Evolutionary conservation across 92 coral and sea anemone species (phyloP).

Genomic region (Porites divaricata): DNA sequence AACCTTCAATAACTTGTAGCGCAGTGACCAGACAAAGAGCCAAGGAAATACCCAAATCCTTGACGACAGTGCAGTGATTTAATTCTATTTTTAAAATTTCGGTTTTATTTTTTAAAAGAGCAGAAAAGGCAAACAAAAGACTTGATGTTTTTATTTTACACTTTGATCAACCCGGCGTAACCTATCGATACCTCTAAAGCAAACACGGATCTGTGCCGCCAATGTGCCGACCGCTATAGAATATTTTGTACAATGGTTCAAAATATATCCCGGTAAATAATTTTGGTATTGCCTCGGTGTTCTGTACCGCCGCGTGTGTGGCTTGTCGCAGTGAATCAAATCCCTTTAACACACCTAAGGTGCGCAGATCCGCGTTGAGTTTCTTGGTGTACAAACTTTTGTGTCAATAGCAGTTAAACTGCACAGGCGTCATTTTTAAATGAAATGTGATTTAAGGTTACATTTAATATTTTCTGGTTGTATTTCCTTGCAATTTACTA

Average conservation of each 20-base stretch:
- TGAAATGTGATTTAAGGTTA: conserved; percentile 45
- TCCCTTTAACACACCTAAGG: conserved; percentile 13
- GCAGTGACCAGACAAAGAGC: conserved; percentile 10
- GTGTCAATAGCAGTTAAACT: conserved; percentile 25
- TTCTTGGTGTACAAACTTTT: conserved; percentile 26
- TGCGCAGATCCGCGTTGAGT: neutral
- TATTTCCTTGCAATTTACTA: conserved; percentile 71
- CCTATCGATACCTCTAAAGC: conserved; percentile 53
- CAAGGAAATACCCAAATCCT: neutral
- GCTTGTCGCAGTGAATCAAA: conserved; percentile 35
- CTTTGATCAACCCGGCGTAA: conserved; percentile 62
- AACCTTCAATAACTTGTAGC: conserved; percentile 16
- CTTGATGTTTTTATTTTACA: conserved; percentile 40
- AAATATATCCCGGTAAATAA: conserved; percentile 48
- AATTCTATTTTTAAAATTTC: neutral
- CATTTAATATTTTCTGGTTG: conserved; percentile 45
- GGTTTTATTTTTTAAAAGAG: conserved; percentile 10
- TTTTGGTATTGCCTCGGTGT: conserved; percentile 28
- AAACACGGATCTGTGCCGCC: conserved; percentile 49
- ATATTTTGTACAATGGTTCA: conserved; percentile 44
- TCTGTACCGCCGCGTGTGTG: conserved; percentile 49
- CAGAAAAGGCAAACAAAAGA: conserved; percentile 41
- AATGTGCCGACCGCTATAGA: conserved; percentile 55
- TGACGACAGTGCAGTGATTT: conserved; percentile 11
- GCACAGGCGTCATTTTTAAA: conserved; percentile 51